Evolutionary conservation across 2,888 invertebrate species (phyloP), one percentile per base, ranked within the genome.

Genomic region (Tiphia femorata): DNA sequence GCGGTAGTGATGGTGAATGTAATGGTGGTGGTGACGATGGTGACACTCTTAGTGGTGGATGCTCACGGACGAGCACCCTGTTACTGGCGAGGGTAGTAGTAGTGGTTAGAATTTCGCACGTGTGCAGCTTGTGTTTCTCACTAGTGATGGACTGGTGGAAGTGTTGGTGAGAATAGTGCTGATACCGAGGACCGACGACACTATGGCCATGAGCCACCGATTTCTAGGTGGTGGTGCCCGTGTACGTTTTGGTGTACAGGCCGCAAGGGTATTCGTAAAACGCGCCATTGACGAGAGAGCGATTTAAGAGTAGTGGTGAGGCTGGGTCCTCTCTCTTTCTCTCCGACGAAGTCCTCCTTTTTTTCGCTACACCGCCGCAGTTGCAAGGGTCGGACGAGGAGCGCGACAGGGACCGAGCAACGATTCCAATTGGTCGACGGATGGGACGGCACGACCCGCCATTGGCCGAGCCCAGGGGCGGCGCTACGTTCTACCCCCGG

Each of bases 391-490:
- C 40, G 10, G 41, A 23, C 17, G n/a, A 16, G 30, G 25, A 41
- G 41, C 35, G 40, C n/a, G 20, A 12, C 20, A 12, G 16, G 10
- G 30, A 30, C 29, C 35, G 42, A 40, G 43, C 10, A 21, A 37
- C 27, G 3, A 6, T 49, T 52, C 49, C 54, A 47, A 78, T 78
- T 78, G 78, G 78, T 56, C 59, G 61, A 3, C 43, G 29, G 12
- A 37, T 25, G 35, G 37, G 52, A 33, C 47, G 33, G 37, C 12
- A 30, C 35, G 43, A 14, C 27, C n/a, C 5, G 16, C 42, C 55
- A 77, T 77, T 77, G 77, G 77, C 16, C 14, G 42, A 12, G 6
- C 40, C 49, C 53, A 68, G 69, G 78, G 81, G 78, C 72, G 78
- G 76, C 55, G 58, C 80, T 70, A 72, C 70, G 63, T 68, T 61